Evolutionary conservation across 2,797 vertebrate genomes (phyloP), one percentile per base, ranked within the genome.

Genomic region (Chromis chromis): DNA sequence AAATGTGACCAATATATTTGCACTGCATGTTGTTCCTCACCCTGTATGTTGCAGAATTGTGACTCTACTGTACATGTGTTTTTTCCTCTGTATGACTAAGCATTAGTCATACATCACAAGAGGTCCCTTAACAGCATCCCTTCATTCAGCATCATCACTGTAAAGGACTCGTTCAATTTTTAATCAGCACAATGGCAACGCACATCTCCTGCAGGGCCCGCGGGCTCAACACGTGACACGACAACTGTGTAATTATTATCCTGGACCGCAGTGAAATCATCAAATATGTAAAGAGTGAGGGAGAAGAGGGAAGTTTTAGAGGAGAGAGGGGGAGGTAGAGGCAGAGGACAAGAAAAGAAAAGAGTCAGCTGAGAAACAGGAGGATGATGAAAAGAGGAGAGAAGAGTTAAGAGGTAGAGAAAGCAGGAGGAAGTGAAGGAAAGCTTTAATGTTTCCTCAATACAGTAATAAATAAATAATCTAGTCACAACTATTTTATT

Each of bases 201-300:
- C 80, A 79, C 80, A 54, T 83, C 76, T 83, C 68, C 81, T 50
- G 69, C 74, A 27, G 39, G 22, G 78, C 78, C 83, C 82, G 12
- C 1, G 12, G 81, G 77, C 27, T 16, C 33, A 7, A 48, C 81
- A 76, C 74, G 72, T 79, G 83, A 86, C 71, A 61, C n/a, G 64
- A 74, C 66, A 42, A 78, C 76, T 71, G 64, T 69, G 83, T 85
- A 65, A 88, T 83, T 82, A 87, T 88, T 85, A 86, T 75, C 74
- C 73, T n/a, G 78, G 76, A 79, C 49, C 0, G 52, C 59, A 56
- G 65, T 19, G 54, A 69, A 67, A 52, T 86, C 87, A 91, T 91
- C 53, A 92, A 93, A 91, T 91, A 92, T 91, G 83, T 74, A 93
- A 80, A 55, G 55, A 57, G 50, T 1, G 52, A 28, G 50, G 55